Evolutionary conservation across 2,113 vertebrate genomes (phyloP), one percentile per base, ranked within the genome.

Genomic region (Oenanthe oenanthe): DNA sequence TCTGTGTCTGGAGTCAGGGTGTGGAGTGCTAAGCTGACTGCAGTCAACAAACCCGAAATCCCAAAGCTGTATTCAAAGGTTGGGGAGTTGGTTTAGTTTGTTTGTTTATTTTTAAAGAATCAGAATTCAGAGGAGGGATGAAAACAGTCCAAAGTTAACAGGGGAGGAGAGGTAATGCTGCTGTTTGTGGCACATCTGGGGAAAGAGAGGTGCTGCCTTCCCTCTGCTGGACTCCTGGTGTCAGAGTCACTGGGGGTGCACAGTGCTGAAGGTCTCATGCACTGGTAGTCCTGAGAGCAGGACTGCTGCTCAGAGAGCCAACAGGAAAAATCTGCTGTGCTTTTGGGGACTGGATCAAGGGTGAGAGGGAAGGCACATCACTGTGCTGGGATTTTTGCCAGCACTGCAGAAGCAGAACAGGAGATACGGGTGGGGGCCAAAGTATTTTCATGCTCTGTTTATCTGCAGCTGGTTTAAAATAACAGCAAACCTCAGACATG

Each of bases 161-260:
- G 31, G 8, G 68, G 32, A 42, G 17, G 8, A 76, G 48, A 45
- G 17, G 5, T 17, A 43, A 82, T 10, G 42, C 32, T 50, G 65
- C 21, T 78, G 31, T 58, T 70, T n/a, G 7, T 24, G 31, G 14
- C 18, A 19, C 16, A 13, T 36, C 47, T 75, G 7, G 7, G 53
- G 14, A 21, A 71, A 40, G 40, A 53, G 48, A 21, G 24, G 6
- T 0, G 0, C 24, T 90, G n/a, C 61, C 53, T 79, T 74, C 21
- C 17, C 42, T 78, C 31, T 3, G 5, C 25, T 5, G 18, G 22
- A 3, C 32, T 65, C 12, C 20, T 3, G 6, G 26, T 25, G 24
- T 2, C 8, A 2, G 32, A 29, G 2, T 8, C 2, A 1, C 21
- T 6, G 7, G 14, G 24, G 31, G 4, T 6, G 32, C 14, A 2